Percentiles rank a stretch among this genome's conserved stretches.
Conservation (phyloP, 1,140 invertebrate species). For the Batillaria attramentaria region DNA sequence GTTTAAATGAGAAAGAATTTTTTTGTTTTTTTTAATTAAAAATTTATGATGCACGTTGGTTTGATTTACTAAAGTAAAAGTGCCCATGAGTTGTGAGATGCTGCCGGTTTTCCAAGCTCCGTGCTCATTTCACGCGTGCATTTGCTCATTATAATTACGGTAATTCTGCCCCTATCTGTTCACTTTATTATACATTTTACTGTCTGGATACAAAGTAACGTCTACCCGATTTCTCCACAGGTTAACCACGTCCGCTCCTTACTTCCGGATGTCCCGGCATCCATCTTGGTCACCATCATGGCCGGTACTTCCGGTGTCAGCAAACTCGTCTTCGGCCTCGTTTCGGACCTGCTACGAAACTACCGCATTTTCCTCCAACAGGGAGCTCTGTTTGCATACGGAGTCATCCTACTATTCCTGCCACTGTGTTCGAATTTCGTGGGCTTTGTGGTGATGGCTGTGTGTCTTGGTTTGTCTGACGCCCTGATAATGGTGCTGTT, state of each 20-base stretch:
- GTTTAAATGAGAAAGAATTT: too few species aligned
- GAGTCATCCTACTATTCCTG: conserved; percentile 9
- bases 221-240: not conserved
- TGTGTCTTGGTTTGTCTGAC: conserved; percentile 88
- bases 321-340: conserved; percentile 14
- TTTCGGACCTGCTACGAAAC: conserved; percentile 11
- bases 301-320: not conserved
- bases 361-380: conserved; percentile 20
- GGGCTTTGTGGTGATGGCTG: conserved; percentile 78
- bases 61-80: too few species aligned
- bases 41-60: too few species aligned
- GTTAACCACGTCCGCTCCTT: conserved; percentile 18
- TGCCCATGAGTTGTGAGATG: too few species aligned
- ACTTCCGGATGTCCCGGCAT: not conserved
- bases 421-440: conserved; percentile 69
- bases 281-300: conserved; percentile 21
- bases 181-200: not conserved
- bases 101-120: too few species aligned
- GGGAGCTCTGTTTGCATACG: conserved; percentile 3
- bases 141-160: not conserved
- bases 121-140: too few species aligned
- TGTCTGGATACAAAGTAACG: not conserved
- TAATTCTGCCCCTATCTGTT: not conserved
- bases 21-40: too few species aligned
- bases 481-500: conserved; percentile 90